Conservation (phyloP, 2,888 invertebrate genomes). For the Dynastes hyllus region DNA sequence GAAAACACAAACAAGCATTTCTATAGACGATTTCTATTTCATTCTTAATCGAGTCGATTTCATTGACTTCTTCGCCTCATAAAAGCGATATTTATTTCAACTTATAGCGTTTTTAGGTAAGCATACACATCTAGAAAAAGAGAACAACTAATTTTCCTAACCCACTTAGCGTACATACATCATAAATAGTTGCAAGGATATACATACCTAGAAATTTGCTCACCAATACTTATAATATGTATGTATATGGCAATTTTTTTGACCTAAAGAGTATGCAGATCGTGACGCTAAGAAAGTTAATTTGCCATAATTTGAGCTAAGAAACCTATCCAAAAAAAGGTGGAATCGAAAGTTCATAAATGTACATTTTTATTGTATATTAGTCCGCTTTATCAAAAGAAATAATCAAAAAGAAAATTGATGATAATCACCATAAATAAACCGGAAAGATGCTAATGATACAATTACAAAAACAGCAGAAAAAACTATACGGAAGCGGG, state of each 20-base stretch:
- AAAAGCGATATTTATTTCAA: neutral
- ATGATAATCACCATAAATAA: neutral
- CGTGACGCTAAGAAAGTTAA: conserved; percentile 31
- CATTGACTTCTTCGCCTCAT: neutral
- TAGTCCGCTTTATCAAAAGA: no score
- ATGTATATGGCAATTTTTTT: conserved; percentile 5
- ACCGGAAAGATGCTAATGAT: neutral
- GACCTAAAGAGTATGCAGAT: conserved; percentile 30
- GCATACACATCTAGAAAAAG: neutral
- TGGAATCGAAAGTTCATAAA: no score
- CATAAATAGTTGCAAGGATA: neutral
- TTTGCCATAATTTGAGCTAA: neutral
- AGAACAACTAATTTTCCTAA: conserved; percentile 8
- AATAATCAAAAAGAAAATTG: no score
- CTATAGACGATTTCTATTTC: conserved; percentile 14
- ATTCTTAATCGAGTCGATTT: neutral
- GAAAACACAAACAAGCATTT: neutral
- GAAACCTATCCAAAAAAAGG: no score
- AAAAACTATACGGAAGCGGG: conserved; percentile 16
- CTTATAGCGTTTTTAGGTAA: neutral
- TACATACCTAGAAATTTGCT: no score
- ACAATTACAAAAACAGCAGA: neutral
- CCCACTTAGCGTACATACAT: neutral
- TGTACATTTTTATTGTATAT: no score
- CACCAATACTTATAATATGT: no score